Base-by-base conservation (phyloP, 2,888 invertebrate genomes). In the Rotaria sp. region DNA sequence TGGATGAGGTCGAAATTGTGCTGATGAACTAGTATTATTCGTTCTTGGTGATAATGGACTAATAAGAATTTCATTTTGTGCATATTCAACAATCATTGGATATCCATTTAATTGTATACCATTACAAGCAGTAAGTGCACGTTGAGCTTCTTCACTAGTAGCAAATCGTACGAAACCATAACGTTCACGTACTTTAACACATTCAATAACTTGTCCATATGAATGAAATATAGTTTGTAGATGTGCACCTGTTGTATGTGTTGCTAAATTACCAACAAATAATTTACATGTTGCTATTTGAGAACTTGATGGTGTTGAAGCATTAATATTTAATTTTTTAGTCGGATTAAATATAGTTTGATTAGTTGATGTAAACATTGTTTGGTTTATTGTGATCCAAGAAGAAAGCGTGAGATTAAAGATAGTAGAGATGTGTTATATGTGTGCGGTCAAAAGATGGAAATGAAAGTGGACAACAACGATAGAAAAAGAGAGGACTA, bases 11-110 rank as follows among this genome's bases (percentile, higher is more conserved):
- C 80, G 80, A 80, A 41, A 80, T 45, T 26, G 8, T 26, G 52
- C 52, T 52, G 52, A 52, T 52, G 52, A 52, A 24, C 52, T 24
- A 21, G 4, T 24, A 52, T 7, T 52, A 52, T 52, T 52, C 2
- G 41, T 45, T 18, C 45, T 26, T 80, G 80, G 80, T n/a, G 80
- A 80, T 80, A 18, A 18, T 13, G 80, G 80, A 80, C 80, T 80
- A n/a, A 80, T 80, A 4, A 80, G n/a, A 8, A 80, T 80, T 80
- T 80, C 80, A 80, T 80, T 80, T 80, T 80, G 80, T n/a, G 80
- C 80, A 80, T 80, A 80, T 80, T 80, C 80, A n/a, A 80, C 80
- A 41, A 80, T 80, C 80, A 80, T 80, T 45, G 41, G 41, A 45
- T 80, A 80, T 26, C 80, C 80, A 45, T 80, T 41, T 45, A 80